Percentiles rank a stretch among this genome's conserved stretches.
Evolutionary conservation across 92 coral and sea anemone genomes (phyloP).

Genomic region (Epizoanthus ramosus): DNA sequence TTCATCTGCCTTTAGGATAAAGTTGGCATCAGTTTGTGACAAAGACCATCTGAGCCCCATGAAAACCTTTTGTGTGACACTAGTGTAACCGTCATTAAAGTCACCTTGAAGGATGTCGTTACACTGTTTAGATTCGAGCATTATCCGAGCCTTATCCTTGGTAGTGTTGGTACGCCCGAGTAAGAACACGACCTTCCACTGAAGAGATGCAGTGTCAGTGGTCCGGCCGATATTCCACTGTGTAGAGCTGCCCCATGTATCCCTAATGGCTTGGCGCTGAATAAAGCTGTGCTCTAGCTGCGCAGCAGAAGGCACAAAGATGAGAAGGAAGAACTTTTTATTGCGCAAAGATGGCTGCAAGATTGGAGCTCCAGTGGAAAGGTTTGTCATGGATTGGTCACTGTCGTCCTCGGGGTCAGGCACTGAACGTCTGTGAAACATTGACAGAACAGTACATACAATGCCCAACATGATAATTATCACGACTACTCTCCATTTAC

Average conservation of each 20-base stretch:
- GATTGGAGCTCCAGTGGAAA: constrained; percentile 16
- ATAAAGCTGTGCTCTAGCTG: constrained; percentile 22
- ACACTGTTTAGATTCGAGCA: constrained; percentile 41
- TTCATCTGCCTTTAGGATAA: constrained; percentile 64
- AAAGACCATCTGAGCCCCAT: constrained; percentile 68
- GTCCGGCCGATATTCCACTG: not conserved
- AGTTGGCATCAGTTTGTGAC: constrained; percentile 25
- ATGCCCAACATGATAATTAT: no score
- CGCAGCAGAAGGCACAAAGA: constrained; percentile 56
- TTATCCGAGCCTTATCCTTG: constrained; percentile 36
- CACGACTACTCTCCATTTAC: no score
- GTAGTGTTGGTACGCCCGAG: constrained; percentile 46
- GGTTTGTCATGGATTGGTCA: constrained; percentile 9
- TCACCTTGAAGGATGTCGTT: constrained; percentile 68
- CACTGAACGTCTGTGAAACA: no score
- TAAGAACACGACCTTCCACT: constrained; percentile 53
- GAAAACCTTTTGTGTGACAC: constrained; percentile 58
- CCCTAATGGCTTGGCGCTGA: constrained; percentile 57
- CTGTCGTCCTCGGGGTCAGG: not conserved
- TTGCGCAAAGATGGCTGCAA: constrained; percentile 15
- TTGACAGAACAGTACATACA: no score
- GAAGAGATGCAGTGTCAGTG: not conserved
- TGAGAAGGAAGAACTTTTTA: constrained; percentile 31
- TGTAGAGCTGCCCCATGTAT: constrained; percentile 56
- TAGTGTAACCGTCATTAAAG: constrained; percentile 52